phyloP scores from a whole-genome alignment of 2,888 invertebrate species.

The Orthosia cruda region DNA sequence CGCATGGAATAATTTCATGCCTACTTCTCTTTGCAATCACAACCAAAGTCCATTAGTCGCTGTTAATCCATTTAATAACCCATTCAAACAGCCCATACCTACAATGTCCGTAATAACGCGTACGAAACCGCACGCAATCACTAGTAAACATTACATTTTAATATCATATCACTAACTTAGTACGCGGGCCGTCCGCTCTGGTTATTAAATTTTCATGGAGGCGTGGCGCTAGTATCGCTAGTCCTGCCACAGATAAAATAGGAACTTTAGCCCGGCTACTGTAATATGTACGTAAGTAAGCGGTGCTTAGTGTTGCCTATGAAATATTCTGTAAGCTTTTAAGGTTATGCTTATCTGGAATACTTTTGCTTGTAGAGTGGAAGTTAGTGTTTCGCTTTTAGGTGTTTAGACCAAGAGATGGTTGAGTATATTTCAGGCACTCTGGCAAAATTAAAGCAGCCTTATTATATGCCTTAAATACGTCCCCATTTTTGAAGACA shows the following conservation, averaged over 20 bases:
- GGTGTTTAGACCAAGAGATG: not conserved
- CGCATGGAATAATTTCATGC: not conserved
- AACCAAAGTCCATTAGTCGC: conserved; percentile 29
- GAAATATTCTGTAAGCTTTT: conserved; percentile 56
- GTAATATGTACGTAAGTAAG: conserved; percentile 57
- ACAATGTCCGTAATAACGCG: conserved; percentile 40
- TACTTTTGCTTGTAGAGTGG: conserved; percentile 9
- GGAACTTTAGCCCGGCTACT: conserved; percentile 57
- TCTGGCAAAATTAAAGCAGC: not conserved
- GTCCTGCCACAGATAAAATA: conserved; percentile 61
- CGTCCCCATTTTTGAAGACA: no score
- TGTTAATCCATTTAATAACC: conserved; percentile 49
- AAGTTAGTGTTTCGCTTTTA: not conserved
- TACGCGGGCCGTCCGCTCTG: conserved; percentile 62
- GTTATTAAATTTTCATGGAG: conserved; percentile 72
- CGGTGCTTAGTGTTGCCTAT: conserved; percentile 53
- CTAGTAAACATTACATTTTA: conserved; percentile 50
- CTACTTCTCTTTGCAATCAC: conserved; percentile 11
- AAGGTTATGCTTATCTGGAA: conserved; percentile 38
- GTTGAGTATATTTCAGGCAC: not conserved
- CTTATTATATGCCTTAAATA: not conserved
- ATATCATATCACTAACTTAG: conserved; percentile 54
- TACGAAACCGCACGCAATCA: conserved; percentile 51
- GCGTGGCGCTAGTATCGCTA: conserved; percentile 68
- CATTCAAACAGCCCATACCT: conserved; percentile 27